Conservation (phyloP, 2,113 vertebrate genomes). For the Ochotona curzoniae region DNA sequence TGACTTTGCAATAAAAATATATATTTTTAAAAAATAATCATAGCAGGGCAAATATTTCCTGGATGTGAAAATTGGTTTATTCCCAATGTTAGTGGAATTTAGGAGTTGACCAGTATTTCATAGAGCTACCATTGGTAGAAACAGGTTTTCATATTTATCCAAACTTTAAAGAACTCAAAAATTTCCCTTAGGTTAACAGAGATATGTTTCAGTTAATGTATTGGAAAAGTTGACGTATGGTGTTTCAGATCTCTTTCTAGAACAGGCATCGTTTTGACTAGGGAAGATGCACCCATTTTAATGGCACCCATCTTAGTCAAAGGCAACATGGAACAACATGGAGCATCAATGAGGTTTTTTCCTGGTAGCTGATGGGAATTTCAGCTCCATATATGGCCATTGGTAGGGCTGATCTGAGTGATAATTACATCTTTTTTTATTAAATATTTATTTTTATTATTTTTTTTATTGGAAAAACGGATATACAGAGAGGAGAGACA, state of each 20-base stretch:
- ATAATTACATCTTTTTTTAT: constrained; percentile 80
- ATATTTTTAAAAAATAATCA: background rate
- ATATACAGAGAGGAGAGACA: too few relatives aligned
- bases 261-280: constrained; percentile 67
- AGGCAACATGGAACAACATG: constrained; percentile 66
- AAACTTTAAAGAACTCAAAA: background rate
- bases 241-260: constrained; percentile 53
- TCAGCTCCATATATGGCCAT: constrained; percentile 85
- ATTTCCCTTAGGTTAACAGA: background rate
- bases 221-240: constrained; percentile 60
- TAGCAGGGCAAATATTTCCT: background rate
- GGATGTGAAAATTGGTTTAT: background rate
- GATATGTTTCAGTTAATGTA: background rate
- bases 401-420: constrained; percentile 85
- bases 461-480: too few relatives aligned
- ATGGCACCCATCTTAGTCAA: constrained; percentile 76
- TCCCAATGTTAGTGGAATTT: background rate
- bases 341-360: constrained; percentile 83
- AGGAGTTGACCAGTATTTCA: background rate
- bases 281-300: constrained; percentile 63
- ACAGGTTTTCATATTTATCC: background rate
- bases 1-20: too few relatives aligned
- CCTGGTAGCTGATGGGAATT: constrained; percentile 78
- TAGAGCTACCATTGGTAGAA: background rate
- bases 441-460: too few relatives aligned